Percentiles rank a stretch among this genome's conserved stretches.
Evolutionary conservation across 2,888 invertebrate genomes (phyloP).

Genomic region (Patella ulyssiponensis): DNA sequence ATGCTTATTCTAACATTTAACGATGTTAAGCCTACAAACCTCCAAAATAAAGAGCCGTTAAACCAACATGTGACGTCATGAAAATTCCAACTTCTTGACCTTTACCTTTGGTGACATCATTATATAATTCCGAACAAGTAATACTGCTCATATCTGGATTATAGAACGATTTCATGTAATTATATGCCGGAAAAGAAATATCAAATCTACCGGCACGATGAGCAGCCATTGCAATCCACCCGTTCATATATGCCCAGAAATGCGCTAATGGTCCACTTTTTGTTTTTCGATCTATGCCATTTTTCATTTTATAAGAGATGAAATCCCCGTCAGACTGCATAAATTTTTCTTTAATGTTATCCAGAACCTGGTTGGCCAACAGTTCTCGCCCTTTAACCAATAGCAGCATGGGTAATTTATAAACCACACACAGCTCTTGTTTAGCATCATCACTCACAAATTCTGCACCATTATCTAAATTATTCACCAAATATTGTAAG

Average conservation of each 20-base stretch:
- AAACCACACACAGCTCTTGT: constrained; percentile 34
- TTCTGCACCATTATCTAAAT: constrained; percentile 29
- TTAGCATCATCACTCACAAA: constrained; percentile 24
- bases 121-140: constrained; percentile 38
- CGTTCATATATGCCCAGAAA: constrained; percentile 45
- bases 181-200: constrained; percentile 36
- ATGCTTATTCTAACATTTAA: not conserved
- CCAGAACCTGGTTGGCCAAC: constrained; percentile 35
- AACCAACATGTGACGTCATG: constrained; percentile 41
- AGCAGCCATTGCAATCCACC: constrained; percentile 47
- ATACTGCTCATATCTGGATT: constrained; percentile 35
- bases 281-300: constrained; percentile 36
- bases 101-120: constrained; percentile 30
- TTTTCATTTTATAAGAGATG: constrained; percentile 36
- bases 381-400: constrained; percentile 33
- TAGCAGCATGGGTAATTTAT: constrained; percentile 38
- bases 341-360: constrained; percentile 39
- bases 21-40: constrained; percentile 29
- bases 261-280: constrained; percentile 34
- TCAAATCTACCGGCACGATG: constrained; percentile 45
- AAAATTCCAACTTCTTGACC: constrained; percentile 36
- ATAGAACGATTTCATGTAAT: constrained; percentile 38
- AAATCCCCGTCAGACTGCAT: constrained; percentile 42
- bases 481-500: constrained; percentile 24
- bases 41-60: constrained; percentile 40